phyloP scores from a whole-genome alignment of 2,113 vertebrate species.

The Myanophis thanlyinensis region DNA sequence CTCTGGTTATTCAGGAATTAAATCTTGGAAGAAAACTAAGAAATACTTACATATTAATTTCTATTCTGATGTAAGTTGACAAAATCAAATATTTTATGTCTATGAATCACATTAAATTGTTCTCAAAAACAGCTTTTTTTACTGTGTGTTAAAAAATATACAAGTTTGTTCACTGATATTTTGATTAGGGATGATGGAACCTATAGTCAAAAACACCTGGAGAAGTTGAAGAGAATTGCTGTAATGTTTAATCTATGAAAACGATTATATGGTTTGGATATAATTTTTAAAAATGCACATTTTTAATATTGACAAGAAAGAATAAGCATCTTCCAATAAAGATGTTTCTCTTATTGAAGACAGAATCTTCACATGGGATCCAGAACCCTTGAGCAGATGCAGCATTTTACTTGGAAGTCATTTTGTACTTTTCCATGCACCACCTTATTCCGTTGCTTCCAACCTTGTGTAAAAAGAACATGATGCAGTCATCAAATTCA shows the following conservation, averaged over 20 bases:
- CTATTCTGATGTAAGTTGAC: neutral
- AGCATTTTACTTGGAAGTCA: neutral
- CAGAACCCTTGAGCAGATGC: neutral
- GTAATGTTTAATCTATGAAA: neutral
- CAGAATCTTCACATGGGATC: neutral
- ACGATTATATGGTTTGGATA: neutral
- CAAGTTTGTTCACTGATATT: neutral
- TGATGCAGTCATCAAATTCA: neutral
- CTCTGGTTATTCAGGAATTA: neutral
- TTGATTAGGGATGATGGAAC: neutral
- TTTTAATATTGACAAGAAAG: neutral
- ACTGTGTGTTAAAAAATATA: neutral
- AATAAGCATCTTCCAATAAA: neutral
- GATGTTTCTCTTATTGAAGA: neutral
- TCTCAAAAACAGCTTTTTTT: neutral
- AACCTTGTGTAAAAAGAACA: neutral
- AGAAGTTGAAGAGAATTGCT: neutral
- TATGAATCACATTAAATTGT: neutral
- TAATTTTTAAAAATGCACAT: neutral
- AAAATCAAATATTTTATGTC: neutral
- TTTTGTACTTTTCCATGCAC: neutral
- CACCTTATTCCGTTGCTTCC: neutral
- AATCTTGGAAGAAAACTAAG: neutral
- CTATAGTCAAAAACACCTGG: neutral
- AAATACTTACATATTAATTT: neutral